Evolutionary conservation across 2,797 vertebrate genomes (phyloP), one percentile per base, ranked within the genome.

Genomic region (Myripristis jacobus): DNA sequence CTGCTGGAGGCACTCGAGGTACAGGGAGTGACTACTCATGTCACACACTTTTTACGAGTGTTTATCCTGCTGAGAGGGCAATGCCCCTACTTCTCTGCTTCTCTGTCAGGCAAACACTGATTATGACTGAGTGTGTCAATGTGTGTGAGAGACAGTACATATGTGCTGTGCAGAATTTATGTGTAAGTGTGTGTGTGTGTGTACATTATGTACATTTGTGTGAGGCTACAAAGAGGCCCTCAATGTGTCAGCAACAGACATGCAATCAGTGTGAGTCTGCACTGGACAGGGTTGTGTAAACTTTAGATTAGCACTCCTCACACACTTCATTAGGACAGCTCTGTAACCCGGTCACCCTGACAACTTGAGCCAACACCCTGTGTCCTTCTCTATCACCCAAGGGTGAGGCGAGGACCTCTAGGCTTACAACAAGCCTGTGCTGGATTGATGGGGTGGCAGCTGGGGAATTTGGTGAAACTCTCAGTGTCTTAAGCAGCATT

Each of bases 251-350:
- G 81, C 52, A 76, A 36, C 63, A 62, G 63, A 36, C 81, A 55
- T 61, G 71, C 77, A 82, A 91, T 91, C 87, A 71, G 41, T 70
- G 76, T 59, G 66, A 75, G 68, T 22, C 78, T 70, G 71, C 58
- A 80, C 60, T 73, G 60, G 73, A 85, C 70, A 79, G 74, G 80
- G 31, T 66, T 64, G 72, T 70, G 82, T 91, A 91, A 91, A 92
- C 88, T 86, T 89, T 79, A 87, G 80, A 87, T 90, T 70, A 87
- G 70, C 54, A 18, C 76, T 91, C 83, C 85, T 81, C 75, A 80
- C 75, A 75, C 90, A 90, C 75, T 61, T 92, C 87, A 89, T 91
- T 90, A 89, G 63, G 78, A 72, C 69, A 55, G 27, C 58, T 58
- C 38, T 59, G 61, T 54, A 51, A 86, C 81, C 72, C 29, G 15